Evolutionary conservation across 1,140 invertebrate genomes (phyloP), one percentile per base, ranked within the genome.

Genomic region (Oscheius sp.): DNA sequence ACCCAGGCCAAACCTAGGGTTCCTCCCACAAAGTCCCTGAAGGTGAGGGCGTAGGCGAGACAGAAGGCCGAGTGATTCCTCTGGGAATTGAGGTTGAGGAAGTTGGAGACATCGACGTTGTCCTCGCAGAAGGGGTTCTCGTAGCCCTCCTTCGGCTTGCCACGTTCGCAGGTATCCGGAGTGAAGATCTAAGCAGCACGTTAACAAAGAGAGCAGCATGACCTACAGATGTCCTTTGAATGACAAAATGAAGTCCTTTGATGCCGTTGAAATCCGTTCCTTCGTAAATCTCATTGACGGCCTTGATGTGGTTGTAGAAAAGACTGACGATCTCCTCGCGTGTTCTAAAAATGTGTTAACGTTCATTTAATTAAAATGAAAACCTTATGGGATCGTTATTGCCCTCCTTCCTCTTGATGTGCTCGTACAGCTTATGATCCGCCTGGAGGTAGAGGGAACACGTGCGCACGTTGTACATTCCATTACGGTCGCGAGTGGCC

Each of bases 101-200:
- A 99, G 87, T 99, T 99, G 79, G 94, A 97, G 58, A 98, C 96
- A 85, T 99, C 96, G 79, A 99, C 96, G 85, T 99, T 97, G 81
- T 93, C 91, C 82, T 93, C 90, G 36, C 15, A 13, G 85, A 97
- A 99, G 59, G 92, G 92, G 87, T 95, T 96, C n/a, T 78, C 78
- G 2, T 75, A 77, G 45, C 59, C 68, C 28, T 35, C 55, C 15
- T 29, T 67, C 31, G 55, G 52, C 59, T 35, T 76, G 68, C 66
- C 73, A 67, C 81, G 81, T 0, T 79, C 68, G 64, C 86, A 86
- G 29, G 82, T 82, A 4, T 80, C 77, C n/a, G 77, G 69, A 1
- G 85, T 87, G 82, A 86, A 87, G n/a, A 87, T 86, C 87, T 87
- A 77, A 29, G 77, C 68, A 49, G 55, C 49, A 70, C 45, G 28